Base-by-base conservation (phyloP, 1,140 invertebrate genomes). In the Epicauta chinensis region DNA sequence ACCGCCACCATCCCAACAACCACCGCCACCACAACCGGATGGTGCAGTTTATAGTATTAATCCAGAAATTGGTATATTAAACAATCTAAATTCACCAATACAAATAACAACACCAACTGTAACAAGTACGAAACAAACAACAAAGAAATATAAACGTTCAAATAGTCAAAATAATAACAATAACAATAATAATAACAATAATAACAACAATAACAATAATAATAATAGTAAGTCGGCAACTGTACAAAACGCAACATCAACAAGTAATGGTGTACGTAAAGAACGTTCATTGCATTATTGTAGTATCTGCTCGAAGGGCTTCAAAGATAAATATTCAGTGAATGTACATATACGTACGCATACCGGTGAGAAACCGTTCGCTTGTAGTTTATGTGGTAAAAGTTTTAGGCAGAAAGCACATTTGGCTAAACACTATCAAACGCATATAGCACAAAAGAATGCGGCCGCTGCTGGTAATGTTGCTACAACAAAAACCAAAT, bases 351-450 rank as follows among this genome's bases (percentile, higher is more conserved):
- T 93, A 51, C 76, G 91, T 59, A 93, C 90, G 29, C 91, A 94
- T 65, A 94, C 90, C 0, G 89, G 88, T 1, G 90, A 93, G 68
- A 93, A 93, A 65, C 91, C 91, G 0, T 94, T 94, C 66, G 79
- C 87, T 5, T 94, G 91, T 66, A 86, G 86, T 7, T 72, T 92
- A 12, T 94, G 91, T 61, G 88, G 88, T 38, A 93, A 93, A 66
- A 91, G 87, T 59, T 93, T 93, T 73, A 80, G 93, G 12, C 95
- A 98, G 71, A 97, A 97, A 70, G 94, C 93, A 0, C 95, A 98
- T 69, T 78, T 98, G 44, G 94, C 94, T 46, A 98, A 98, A 70
- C 94, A 98, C 72, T 94, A 97, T 70, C 91, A 96, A 71, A 97
- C 93, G 13, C 94, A 98, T 71, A 84, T 89, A 51, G 85, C 86